These are phyloP conservation scores for Pseudomyrmex dendroicus DNA, from an alignment of 1,140 invertebrate species.

Conservation along the genomic window DNA sequence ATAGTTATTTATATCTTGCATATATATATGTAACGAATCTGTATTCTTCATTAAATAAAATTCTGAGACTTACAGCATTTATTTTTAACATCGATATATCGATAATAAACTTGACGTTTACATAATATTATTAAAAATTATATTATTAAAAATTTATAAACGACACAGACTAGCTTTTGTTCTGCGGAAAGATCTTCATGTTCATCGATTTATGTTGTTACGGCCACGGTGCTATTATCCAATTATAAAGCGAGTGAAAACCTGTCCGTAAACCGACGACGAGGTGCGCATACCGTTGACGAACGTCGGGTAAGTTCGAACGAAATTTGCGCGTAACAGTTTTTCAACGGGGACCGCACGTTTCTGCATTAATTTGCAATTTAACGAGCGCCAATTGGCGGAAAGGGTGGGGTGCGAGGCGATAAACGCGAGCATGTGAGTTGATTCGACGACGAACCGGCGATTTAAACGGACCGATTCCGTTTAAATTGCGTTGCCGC, in stretches of 20 bases:
- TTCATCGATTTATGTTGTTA: conserved; percentile 13
- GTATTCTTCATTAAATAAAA: conserved; percentile 36
- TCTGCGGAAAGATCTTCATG: neutral
- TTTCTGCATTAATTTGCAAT: conserved; percentile 62
- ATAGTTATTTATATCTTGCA: neutral
- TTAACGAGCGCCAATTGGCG: conserved; percentile 64
- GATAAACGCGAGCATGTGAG: conserved; percentile 43
- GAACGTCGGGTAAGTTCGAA: neutral
- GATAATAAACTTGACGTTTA: too few relatives aligned
- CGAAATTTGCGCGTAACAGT: conserved; percentile 41
- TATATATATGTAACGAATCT: conserved; percentile 2
- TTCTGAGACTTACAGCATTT: neutral
- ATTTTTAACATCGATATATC: neutral
- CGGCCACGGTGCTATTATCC: conserved; percentile 19
- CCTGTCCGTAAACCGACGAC: conserved; percentile 5
- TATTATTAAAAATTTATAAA: conserved; percentile 10
- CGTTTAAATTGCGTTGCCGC: conserved; percentile 5
- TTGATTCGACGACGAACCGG: conserved; percentile 35
- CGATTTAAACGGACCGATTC: conserved; percentile 46
- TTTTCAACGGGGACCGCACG: conserved; percentile 7
- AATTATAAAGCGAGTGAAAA: conserved; percentile 22
- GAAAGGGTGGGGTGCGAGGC: conserved; percentile 48
- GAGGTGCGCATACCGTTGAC: neutral
- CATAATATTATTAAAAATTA: neutral
- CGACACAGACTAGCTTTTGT: neutral